A percentile compares a stretch with the other conserved stretches of the same genome.
Conservation (phyloP, 2,113 vertebrate genomes). For the Melanostigma gelatinosum region DNA sequence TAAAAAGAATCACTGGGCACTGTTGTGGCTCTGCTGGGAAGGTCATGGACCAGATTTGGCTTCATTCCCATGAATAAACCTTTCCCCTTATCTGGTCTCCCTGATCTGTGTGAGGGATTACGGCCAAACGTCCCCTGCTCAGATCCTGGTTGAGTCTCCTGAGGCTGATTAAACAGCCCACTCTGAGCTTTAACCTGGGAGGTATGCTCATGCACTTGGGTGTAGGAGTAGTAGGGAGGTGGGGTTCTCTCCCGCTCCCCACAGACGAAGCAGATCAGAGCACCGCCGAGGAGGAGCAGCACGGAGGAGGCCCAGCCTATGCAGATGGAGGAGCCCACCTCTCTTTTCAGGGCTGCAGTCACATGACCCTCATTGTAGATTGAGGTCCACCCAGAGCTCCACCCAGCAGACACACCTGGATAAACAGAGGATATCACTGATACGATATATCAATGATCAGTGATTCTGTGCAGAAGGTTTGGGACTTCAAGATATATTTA, state of each 20-base stretch:
- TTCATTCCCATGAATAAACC: neutral
- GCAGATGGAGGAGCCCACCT: constrained; percentile 58
- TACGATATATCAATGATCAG: neutral
- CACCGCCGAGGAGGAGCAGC: constrained; percentile 45
- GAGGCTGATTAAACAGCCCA: constrained; percentile 9
- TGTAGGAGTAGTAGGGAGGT: neutral
- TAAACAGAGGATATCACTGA: neutral
- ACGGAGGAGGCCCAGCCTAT: constrained; percentile 39
- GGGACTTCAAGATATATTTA: neutral
- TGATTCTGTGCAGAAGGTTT: neutral
- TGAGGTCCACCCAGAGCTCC: constrained; percentile 38
- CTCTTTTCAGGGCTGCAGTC: constrained; percentile 16
- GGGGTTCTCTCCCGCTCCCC: constrained; percentile 2
- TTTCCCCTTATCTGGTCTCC: neutral
- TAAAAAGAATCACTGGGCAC: neutral
- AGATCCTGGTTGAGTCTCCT: neutral
- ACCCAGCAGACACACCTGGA: constrained; percentile 41
- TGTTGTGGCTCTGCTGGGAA: too few species aligned
- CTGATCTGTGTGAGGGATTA: neutral
- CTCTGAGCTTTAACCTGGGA: constrained; percentile 4
- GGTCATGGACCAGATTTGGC: neutral
- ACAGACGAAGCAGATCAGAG: constrained; percentile 45
- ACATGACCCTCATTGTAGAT: constrained; percentile 23
- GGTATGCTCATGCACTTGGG: constrained; percentile 5
- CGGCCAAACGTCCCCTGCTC: neutral